Conservation (phyloP, 2,113 vertebrate species). For the Copsychus sechellarum region DNA sequence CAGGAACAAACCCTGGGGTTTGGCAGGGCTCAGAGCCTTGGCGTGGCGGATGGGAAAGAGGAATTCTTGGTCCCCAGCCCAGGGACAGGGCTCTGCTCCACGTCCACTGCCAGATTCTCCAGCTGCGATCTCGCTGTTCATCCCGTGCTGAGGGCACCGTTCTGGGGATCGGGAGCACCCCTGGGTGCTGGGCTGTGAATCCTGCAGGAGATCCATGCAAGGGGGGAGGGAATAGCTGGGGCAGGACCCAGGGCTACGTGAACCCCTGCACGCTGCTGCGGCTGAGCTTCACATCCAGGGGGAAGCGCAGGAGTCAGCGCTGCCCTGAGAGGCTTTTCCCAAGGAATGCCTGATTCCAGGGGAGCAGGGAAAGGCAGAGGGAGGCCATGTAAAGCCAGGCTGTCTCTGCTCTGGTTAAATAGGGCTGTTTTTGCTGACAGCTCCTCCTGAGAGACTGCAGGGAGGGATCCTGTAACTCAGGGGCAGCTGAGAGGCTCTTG, state of each 20-base stretch:
- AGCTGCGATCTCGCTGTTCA: conserved; percentile 1
- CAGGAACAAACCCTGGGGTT: conserved; percentile 57
- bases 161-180: neutral
- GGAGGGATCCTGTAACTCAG: neutral
- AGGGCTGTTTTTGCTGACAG: neutral
- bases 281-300: neutral
- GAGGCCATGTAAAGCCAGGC: neutral
- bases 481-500: neutral
- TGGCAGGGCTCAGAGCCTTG: conserved; percentile 39
- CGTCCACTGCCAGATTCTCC: neutral
- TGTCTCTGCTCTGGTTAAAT: neutral
- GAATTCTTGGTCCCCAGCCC: conserved; percentile 22
- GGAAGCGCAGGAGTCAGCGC: rapidly evolving
- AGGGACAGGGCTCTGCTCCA: neutral
- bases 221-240: neutral
- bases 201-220: neutral
- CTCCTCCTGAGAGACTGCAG: neutral
- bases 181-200: neutral
- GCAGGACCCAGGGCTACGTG: neutral
- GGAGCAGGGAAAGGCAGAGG: neutral
- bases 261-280: neutral
- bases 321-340: neutral
- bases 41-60: conserved; percentile 10
- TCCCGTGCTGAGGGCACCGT: neutral
- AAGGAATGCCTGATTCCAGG: neutral